Conservation (phyloP, 2,888 invertebrate species). For the Metellina segmentata region DNA sequence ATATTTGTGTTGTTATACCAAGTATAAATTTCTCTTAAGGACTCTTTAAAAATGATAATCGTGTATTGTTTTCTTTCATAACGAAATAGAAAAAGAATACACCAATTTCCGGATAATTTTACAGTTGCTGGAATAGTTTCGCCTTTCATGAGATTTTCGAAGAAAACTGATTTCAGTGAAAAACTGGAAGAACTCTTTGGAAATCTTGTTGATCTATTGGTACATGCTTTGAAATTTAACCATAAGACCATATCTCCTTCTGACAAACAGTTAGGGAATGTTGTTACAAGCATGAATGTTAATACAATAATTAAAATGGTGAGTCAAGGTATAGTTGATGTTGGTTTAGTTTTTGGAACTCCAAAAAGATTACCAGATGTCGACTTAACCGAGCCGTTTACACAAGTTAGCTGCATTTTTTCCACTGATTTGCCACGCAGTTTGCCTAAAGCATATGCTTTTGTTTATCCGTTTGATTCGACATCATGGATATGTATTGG, state of each 20-base stretch:
- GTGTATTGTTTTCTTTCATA: neutral
- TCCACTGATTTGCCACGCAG: neutral
- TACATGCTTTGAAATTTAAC: neutral
- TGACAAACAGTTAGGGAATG: neutral
- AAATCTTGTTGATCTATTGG: neutral
- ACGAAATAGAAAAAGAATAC: neutral
- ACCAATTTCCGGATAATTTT: neutral
- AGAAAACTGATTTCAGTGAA: neutral
- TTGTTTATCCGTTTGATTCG: neutral
- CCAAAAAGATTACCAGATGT: neutral
- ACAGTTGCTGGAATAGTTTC: neutral
- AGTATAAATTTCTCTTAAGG: no score
- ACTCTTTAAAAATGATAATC: neutral
- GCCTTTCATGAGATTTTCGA: neutral
- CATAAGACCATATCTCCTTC: neutral
- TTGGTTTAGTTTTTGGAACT: neutral
- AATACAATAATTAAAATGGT: neutral
- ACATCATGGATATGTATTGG: neutral
- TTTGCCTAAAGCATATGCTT: neutral
- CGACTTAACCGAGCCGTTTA: neutral
- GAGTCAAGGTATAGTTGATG: neutral
- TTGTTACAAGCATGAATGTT: neutral
- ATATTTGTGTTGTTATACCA: no score
- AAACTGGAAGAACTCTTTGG: neutral
- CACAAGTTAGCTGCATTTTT: neutral